Conservation (phyloP, 2,888 invertebrate genomes). For the Epinotia demarniana region DNA sequence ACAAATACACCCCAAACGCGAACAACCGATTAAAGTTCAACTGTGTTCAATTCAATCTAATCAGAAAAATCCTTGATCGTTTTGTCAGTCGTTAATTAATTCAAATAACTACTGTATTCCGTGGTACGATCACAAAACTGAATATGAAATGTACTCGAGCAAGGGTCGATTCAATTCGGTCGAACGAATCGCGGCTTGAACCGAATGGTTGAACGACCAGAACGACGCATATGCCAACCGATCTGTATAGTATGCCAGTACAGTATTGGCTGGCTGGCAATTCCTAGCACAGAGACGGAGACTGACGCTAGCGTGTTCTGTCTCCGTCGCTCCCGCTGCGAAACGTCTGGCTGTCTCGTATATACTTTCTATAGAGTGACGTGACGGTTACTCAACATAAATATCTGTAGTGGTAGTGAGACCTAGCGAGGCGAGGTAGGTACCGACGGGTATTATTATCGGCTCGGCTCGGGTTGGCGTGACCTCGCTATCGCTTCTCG, state of each 20-base stretch:
- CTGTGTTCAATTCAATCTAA: conserved; percentile 22
- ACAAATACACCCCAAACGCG: conserved; percentile 13
- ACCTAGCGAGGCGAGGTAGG: conserved; percentile 51
- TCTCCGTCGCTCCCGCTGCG: conserved; percentile 59
- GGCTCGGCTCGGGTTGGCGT: conserved; percentile 58
- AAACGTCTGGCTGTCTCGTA: conserved; percentile 49
- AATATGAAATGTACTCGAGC: conserved; percentile 22
- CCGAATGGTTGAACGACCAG: conserved; percentile 38
- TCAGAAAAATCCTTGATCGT: conserved; percentile 47
- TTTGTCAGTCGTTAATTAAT: conserved; percentile 60
- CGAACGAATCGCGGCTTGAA: conserved; percentile 41
- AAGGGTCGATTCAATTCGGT: conserved; percentile 49
- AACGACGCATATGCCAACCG: conserved; percentile 43
- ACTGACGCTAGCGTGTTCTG: conserved; percentile 52
- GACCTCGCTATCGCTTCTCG: conserved; percentile 35
- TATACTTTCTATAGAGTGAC: conserved; percentile 50
- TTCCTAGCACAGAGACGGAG: conserved; percentile 64
- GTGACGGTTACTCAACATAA: conserved; percentile 49
- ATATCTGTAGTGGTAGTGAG: conserved; percentile 37
- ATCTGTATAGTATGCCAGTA: conserved; percentile 41
- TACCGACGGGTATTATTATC: conserved; percentile 59
- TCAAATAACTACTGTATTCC: conserved; percentile 60
- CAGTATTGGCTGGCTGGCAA: conserved; percentile 62
- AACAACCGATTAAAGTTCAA: conserved; percentile 23
- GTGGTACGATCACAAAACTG: conserved; percentile 50